phyloP scores from a whole-genome alignment of 2,113 vertebrate species.

The Toxotes chatareus region DNA sequence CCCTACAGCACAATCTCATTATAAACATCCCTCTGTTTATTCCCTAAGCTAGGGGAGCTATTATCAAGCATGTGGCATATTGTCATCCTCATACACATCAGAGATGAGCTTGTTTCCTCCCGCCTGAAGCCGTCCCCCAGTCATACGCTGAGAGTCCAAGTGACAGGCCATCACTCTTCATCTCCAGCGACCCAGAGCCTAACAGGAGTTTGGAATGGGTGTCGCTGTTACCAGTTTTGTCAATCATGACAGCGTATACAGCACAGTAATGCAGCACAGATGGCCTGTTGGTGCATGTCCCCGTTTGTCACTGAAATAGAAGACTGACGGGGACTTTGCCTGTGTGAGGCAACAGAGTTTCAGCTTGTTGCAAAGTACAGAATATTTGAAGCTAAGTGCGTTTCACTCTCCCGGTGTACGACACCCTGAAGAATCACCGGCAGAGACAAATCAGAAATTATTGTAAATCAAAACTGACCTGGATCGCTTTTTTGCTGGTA shows the following conservation, averaged over 20 bases:
- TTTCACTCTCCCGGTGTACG: conserved; percentile 1
- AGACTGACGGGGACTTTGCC: conserved; percentile 56
- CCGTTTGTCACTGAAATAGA: conserved; percentile 73
- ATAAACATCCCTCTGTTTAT: conserved; percentile 72
- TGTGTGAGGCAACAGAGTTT: conserved; percentile 39
- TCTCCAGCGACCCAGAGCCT: conserved; percentile 74
- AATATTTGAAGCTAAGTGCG: conserved; percentile 26
- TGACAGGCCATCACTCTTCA: conserved; percentile 83
- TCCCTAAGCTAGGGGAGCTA: conserved; percentile 69
- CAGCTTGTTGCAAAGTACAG: conserved; percentile 31
- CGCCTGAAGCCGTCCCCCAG: conserved; percentile 57
- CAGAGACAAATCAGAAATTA: neutral
- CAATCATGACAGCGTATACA: conserved; percentile 75
- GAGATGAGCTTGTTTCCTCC: conserved; percentile 69
- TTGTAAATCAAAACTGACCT: neutral
- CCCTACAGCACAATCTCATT: conserved; percentile 75
- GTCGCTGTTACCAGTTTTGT: conserved; percentile 76
- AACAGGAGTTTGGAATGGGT: conserved; percentile 71
- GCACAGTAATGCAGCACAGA: conserved; percentile 77
- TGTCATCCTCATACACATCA: conserved; percentile 70
- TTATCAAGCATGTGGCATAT: conserved; percentile 75
- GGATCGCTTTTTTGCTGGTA: neutral
- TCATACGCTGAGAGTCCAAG: conserved; percentile 61
- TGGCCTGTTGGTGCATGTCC: conserved; percentile 67
- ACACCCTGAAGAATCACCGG: conserved; percentile 2